Percentiles rank a stretch among this genome's conserved stretches.
These are phyloP conservation scores for Drosophila sulfurigaster DNA, from an alignment of 1,140 invertebrate species.

Conservation along the genomic window DNA sequence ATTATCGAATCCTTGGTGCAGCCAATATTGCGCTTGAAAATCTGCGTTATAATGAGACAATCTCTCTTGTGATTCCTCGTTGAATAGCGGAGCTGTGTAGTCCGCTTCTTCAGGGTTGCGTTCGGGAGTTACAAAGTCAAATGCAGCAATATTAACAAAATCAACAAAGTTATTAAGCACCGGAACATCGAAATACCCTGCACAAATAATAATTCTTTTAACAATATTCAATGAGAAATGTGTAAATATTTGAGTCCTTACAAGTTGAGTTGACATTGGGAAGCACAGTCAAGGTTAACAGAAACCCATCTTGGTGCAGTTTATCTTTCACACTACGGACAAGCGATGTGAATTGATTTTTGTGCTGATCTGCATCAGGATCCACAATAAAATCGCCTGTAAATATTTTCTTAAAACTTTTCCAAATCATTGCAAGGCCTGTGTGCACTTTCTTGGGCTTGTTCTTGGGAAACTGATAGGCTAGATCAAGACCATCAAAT, in stretches of 20 bases:
- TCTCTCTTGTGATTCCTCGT: constrained; percentile 85
- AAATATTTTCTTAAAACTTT: constrained; percentile 86
- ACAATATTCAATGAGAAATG: no score
- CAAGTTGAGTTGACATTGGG: constrained; percentile 91
- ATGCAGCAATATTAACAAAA: constrained; percentile 91
- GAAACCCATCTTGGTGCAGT: constrained; percentile 87
- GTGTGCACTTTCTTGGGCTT: constrained; percentile 91
- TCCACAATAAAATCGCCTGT: constrained; percentile 89
- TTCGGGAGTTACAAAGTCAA: constrained; percentile 91
- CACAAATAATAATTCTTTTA: not conserved
- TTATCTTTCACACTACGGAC: constrained; percentile 91
- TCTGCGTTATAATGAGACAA: constrained; percentile 87
- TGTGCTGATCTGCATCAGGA: constrained; percentile 90
- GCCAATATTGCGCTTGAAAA: constrained; percentile 87
- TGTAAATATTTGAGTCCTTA: constrained; percentile 78
- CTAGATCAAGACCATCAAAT: constrained; percentile 93
- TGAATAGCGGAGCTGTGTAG: constrained; percentile 89
- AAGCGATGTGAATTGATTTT: constrained; percentile 89
- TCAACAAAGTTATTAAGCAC: constrained; percentile 90
- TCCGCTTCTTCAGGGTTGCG: constrained; percentile 91
- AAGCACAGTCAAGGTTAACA: constrained; percentile 89
- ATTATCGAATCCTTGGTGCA: constrained; percentile 88
- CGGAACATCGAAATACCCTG: constrained; percentile 90
- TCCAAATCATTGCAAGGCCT: constrained; percentile 86
- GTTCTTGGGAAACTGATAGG: constrained; percentile 92